Base-by-base conservation (phyloP, 2,113 vertebrate species). In the Megaceryle maxima region DNA sequence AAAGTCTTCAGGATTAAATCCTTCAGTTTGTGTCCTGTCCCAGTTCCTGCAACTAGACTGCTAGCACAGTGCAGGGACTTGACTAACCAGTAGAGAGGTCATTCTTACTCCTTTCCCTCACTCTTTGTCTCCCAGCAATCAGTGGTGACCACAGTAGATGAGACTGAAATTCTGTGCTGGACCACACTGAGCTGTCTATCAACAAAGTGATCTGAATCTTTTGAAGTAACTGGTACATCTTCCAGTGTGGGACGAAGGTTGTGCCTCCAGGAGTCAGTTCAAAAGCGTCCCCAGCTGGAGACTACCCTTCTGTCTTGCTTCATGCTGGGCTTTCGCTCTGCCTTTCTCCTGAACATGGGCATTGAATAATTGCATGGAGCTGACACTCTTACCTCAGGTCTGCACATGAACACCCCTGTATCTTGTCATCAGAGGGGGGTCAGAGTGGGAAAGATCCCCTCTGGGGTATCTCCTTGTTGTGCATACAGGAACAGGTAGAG, bases 71-170 rank as follows among this genome's bases (percentile, higher is more conserved):
- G 2, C 31, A 63, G 11, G 13, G 22, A 26, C 46, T 66, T 41
- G 16, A 24, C 20, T 31, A 50, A 31, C 6, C 14, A 17, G 12
- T 19, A 35, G 14, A 64, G 33, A 33, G 3, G 4, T 18, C 9
- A 67, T 20, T 39, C 8, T 75, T 48, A 37, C 6, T 13, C 24
- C 11, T 26, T 41, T 70, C 41, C 9, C 11, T 73, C 0, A 0
- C 8, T 2, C 2, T 69, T 41, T 80, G 28, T 5, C 29, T 80
- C 20, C 13, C 26, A 63, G 24, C 1, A 2, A 14, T 73, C 56
- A 75, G 39, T 53, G 39, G 22, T 46, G 12, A 62, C 33, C 44
- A 13, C 2, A 39, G 29, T 1, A 80, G 35, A 16, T 35, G 35
- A 79, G 13, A 39, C 22, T 33, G 53, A 92, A 76, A 88, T 77